These are phyloP conservation scores for Heteractis magnifica DNA, from an alignment of 92 coral and sea anemone species.

Conservation along the genomic window DNA sequence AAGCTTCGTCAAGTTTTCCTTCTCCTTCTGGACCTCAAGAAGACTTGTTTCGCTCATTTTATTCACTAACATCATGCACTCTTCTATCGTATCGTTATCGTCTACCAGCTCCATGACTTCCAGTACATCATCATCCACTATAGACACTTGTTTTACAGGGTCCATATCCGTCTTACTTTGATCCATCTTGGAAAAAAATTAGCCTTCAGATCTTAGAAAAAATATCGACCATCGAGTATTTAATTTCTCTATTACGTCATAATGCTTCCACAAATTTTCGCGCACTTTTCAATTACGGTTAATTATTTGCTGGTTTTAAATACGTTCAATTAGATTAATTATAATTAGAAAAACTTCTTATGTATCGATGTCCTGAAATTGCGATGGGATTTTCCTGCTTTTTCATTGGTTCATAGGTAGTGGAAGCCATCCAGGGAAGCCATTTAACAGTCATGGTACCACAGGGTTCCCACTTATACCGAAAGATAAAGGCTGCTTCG, in stretches of 20 bases:
- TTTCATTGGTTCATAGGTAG: not conserved
- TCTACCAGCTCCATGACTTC: slow-evolving; percentile 83
- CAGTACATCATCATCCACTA: slow-evolving; percentile 84
- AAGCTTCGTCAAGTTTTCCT: slow-evolving; percentile 67
- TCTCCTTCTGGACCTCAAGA: slow-evolving; percentile 81
- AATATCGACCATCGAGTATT: not conserved
- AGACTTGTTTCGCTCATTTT: slow-evolving; percentile 93
- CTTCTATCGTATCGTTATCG: slow-evolving; percentile 76
- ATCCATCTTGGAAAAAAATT: slow-evolving; percentile 24
- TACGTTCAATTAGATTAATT: not conserved
- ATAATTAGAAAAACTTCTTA: not conserved
- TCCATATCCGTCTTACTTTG: slow-evolving; percentile 27
- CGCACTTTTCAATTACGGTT: not conserved
- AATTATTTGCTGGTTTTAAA: not conserved
- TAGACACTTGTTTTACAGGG: slow-evolving; percentile 67
- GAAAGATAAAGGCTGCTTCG: too few relatives aligned
- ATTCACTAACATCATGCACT: slow-evolving; percentile 97
- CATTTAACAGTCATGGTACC: not conserved
- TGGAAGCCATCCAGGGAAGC: not conserved
- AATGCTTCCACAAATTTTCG: slow-evolving; percentile 2
- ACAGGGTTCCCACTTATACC: not conserved
- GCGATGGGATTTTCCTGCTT: not conserved
- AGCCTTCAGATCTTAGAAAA: not conserved
- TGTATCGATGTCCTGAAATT: not conserved
- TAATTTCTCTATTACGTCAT: slow-evolving; percentile 16